phyloP scores from a whole-genome alignment of 2,797 vertebrate species.

The Euthynnus affinis region DNA sequence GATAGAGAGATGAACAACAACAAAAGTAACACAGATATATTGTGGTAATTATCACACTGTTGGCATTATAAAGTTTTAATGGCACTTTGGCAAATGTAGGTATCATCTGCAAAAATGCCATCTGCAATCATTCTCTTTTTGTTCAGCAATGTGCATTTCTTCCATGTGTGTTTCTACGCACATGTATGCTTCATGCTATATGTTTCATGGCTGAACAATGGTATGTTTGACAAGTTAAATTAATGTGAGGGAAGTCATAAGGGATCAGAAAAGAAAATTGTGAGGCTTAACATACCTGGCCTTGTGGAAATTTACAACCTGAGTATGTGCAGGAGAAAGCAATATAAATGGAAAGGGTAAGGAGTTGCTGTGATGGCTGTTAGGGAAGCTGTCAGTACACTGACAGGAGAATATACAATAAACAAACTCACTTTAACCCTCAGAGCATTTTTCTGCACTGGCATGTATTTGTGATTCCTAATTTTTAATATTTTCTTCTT shows the following conservation, averaged over 20 bases:
- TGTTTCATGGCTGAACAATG: too few species aligned
- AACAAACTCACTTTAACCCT: not conserved
- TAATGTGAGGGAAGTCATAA: too few species aligned
- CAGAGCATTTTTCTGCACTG: not conserved
- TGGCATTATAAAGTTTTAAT: too few species aligned
- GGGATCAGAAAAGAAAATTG: too few species aligned
- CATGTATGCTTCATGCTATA: too few species aligned
- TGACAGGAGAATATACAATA: constrained; percentile 1
- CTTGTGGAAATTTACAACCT: constrained; percentile 4
- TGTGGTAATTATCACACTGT: too few species aligned
- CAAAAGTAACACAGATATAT: too few species aligned
- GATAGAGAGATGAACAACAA: too few species aligned
- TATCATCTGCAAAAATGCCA: too few species aligned
- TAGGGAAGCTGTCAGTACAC: constrained; percentile 3
- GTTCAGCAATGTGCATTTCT: not conserved
- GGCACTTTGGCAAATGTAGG: too few species aligned
- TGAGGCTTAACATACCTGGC: not conserved
- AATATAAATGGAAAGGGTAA: not conserved
- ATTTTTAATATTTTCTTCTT: not conserved
- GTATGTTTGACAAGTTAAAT: too few species aligned
- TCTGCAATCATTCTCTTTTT: not conserved
- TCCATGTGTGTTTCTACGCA: not conserved
- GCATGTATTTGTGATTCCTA: not conserved
- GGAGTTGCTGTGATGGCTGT: not conserved
- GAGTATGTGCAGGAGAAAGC: not conserved